These are phyloP conservation scores for Zonotrichia leucophrys DNA, from an alignment of 2,113 vertebrate species.

Conservation along the genomic window DNA sequence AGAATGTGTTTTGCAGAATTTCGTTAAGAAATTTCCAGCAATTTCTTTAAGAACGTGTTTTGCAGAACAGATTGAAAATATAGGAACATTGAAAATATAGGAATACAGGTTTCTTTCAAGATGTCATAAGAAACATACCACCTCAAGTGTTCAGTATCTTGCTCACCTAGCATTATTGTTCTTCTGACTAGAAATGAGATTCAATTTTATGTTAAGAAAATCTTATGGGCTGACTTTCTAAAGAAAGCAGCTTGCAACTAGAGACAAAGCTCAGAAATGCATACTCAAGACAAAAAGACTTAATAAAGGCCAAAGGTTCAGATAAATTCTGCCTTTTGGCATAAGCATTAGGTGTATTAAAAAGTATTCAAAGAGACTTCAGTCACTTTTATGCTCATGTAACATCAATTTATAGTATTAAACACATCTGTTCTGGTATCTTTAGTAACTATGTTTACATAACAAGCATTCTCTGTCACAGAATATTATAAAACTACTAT, in stretches of 20 bases:
- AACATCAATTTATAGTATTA: conserved; percentile 33
- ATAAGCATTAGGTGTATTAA: background rate
- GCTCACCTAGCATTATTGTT: background rate
- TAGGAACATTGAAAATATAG: background rate
- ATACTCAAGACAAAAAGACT: background rate
- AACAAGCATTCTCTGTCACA: conserved; percentile 56
- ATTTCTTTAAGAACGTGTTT: background rate
- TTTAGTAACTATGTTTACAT: conserved; percentile 70
- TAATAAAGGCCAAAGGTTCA: conserved; percentile 1
- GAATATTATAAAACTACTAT: conserved; percentile 59
- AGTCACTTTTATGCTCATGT: background rate
- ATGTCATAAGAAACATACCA: background rate
- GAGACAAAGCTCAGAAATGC: background rate
- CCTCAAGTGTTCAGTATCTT: background rate
- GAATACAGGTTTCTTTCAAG: background rate
- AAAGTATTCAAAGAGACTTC: background rate
- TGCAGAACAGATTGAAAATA: background rate
- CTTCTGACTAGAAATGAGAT: background rate
- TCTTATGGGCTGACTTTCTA: background rate
- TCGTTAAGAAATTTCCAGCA: background rate
- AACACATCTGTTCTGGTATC: conserved; percentile 42
- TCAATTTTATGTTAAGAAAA: background rate
- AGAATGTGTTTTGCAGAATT: background rate
- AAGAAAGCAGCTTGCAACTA: background rate
- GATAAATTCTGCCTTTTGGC: background rate